phyloP scores from a whole-genome alignment of 2,113 vertebrate species.

The Ifrita kowaldi region DNA sequence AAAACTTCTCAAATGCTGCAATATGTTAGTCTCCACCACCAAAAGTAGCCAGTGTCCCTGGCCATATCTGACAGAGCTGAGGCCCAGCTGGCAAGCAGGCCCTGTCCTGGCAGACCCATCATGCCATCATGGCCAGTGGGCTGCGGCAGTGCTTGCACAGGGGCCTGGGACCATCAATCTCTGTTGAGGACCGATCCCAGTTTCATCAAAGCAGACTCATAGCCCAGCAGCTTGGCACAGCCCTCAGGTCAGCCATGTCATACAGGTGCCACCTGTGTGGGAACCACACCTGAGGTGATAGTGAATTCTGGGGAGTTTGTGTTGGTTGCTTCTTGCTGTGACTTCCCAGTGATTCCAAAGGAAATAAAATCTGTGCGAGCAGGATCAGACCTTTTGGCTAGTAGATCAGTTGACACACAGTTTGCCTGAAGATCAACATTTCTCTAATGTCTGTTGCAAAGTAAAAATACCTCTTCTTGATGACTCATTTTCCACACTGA shows the following conservation, averaged over 20 bases:
- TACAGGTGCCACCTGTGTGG: background rate
- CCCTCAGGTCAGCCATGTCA: background rate
- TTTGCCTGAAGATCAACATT: background rate
- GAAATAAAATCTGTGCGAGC: background rate
- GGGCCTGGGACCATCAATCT: background rate
- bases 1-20: background rate
- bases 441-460: conserved; percentile 28
- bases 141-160: background rate
- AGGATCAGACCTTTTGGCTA: background rate
- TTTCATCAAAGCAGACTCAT: background rate
- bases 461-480: conserved; percentile 53
- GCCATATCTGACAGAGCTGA: fast-evolving
- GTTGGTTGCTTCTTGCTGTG: background rate
- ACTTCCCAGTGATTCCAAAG: background rate
- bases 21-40: background rate
- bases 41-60: background rate
- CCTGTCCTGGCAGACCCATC: background rate
- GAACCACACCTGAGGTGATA: background rate
- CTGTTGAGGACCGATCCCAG: background rate
- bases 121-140: fast-evolving
- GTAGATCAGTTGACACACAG: background rate
- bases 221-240: background rate
- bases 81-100: fast-evolving
- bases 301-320: background rate
- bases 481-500: conserved; percentile 53